Conservation (phyloP, 2,113 vertebrate species). For the Noctilio leporinus region DNA sequence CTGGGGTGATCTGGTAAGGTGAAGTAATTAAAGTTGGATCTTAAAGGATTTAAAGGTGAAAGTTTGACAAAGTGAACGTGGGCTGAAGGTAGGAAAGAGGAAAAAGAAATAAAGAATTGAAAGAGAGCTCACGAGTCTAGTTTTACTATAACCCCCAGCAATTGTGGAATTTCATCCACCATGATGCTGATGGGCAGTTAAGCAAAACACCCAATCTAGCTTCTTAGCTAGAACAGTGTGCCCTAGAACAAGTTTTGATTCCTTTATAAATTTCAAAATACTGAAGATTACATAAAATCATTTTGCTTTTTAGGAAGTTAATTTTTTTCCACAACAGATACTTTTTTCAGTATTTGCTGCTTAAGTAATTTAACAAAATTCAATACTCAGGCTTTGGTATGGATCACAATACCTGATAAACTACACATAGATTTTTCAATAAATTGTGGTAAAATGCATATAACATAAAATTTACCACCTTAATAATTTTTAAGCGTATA, state of each 20-base stretch:
- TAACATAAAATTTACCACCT: background rate
- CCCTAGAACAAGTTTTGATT: background rate
- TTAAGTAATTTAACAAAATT: constrained; percentile 8
- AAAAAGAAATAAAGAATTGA: background rate
- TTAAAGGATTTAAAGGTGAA: background rate
- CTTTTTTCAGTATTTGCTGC: background rate
- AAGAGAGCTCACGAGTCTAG: background rate
- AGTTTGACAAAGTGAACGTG: background rate
- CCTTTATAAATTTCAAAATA: background rate
- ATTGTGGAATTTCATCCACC: background rate
- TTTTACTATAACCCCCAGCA: background rate
- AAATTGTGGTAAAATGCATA: background rate
- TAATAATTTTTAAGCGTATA: background rate
- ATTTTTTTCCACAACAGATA: background rate
- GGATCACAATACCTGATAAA: background rate
- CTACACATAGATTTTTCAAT: background rate
- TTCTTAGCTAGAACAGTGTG: background rate
- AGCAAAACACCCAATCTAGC: background rate
- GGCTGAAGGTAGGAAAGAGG: background rate
- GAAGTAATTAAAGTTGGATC: background rate
- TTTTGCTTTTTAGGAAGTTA: background rate
- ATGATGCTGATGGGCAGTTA: background rate
- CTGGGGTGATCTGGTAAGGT: background rate
- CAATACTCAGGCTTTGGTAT: background rate
- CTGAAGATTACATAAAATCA: background rate